A percentile compares a stretch with the other conserved stretches of the same genome.
These are phyloP conservation scores for Selene dorsalis DNA, from an alignment of 2,797 vertebrate genomes.

Conservation along the genomic window DNA sequence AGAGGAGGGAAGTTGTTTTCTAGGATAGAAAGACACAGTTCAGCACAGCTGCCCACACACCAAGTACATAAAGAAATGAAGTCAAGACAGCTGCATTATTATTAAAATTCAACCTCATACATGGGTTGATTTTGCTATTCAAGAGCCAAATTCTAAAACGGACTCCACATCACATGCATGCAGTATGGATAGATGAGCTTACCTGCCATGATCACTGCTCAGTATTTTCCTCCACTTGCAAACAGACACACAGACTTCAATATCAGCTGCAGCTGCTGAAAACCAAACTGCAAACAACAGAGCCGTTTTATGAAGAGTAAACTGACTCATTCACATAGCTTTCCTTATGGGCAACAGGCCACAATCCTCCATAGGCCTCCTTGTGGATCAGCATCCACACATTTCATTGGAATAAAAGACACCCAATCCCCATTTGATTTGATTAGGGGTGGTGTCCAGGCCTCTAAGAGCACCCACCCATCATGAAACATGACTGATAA, in stretches of 20 bases:
- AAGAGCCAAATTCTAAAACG: not conserved
- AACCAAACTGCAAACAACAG: conserved; percentile 56
- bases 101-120: not conserved
- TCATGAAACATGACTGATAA: conserved; percentile 8
- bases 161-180: not conserved
- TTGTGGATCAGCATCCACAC: conserved; percentile 12
- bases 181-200: conserved; percentile 26
- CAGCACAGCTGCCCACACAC: conserved; percentile 10
- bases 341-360: conserved; percentile 45
- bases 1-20: conserved; percentile 97
- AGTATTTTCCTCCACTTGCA: conserved; percentile 51
- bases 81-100: conserved; percentile 35
- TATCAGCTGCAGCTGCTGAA: conserved; percentile 47
- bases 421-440: conserved; percentile 5
- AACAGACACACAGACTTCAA: conserved; percentile 50
- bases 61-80: conserved; percentile 24
- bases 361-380: conserved; percentile 51
- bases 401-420: conserved; percentile 7
- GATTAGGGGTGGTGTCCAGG: conserved; percentile 8
- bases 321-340: conserved; percentile 17
- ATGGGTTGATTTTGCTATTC: not conserved
- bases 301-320: conserved; percentile 34
- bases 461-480: conserved; percentile 11
- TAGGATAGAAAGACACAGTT: conserved; percentile 56
- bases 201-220: conserved; percentile 83